Conservation (phyloP, 2,797 vertebrate species). For the Setipinna tenuifilis region DNA sequence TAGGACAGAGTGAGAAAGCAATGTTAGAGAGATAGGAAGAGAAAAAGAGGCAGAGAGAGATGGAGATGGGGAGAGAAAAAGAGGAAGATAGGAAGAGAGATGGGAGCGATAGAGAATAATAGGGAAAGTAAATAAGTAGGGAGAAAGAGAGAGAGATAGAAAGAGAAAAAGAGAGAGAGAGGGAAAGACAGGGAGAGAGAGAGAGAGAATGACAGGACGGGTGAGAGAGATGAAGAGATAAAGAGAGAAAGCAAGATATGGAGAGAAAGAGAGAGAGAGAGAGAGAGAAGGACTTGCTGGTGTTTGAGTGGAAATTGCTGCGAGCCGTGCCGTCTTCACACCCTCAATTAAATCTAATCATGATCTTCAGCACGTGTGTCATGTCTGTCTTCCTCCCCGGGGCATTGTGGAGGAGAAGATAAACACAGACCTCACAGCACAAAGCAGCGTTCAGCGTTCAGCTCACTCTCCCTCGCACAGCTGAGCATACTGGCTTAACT, state of each 20-base stretch:
- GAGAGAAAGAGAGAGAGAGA: neutral
- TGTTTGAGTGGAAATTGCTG: slow-evolving; percentile 24
- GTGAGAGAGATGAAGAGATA: no score
- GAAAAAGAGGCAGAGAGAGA: neutral
- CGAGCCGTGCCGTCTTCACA: slow-evolving; percentile 10
- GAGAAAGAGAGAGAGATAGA: no score
- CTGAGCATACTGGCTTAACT: neutral
- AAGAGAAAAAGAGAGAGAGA: no score
- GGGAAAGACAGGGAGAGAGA: no score
- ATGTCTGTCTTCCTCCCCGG: neutral
- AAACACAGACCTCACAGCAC: slow-evolving; percentile 10
- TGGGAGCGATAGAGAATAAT: no score
- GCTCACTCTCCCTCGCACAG: neutral
- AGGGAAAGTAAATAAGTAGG: no score
- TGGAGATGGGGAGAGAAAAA: no score
- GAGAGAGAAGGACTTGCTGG: neutral
- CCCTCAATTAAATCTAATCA: slow-evolving; percentile 28
- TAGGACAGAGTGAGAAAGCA: neutral
- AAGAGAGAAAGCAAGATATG: neutral
- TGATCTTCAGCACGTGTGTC: slow-evolving; percentile 20
- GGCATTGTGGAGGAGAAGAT: slow-evolving; percentile 17
- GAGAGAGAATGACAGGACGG: no score
- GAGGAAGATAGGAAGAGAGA: no score
- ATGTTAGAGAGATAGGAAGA: neutral
- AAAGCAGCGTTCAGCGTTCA: neutral